phyloP scores from a whole-genome alignment of 2,113 vertebrate genomes.

The Lagenorhynchus albirostris region DNA sequence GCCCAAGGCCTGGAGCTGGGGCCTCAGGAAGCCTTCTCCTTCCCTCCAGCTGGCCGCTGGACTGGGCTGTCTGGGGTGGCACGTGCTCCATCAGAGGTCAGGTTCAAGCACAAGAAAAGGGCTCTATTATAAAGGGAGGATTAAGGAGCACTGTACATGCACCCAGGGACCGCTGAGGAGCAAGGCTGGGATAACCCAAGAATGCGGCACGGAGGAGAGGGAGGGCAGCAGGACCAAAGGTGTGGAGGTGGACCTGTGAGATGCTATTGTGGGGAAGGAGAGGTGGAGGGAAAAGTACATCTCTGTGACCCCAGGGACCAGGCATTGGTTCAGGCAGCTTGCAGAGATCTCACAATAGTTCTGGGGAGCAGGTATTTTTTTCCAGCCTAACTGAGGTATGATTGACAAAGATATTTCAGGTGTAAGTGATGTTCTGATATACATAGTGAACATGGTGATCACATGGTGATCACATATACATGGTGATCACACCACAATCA shows the following conservation, averaged over 20 bases:
- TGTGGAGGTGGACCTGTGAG: neutral
- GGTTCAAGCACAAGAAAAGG: neutral
- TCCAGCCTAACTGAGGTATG: neutral
- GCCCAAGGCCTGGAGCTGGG: neutral
- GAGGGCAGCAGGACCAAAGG: neutral
- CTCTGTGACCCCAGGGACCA: fast-evolving
- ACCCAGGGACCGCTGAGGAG: neutral
- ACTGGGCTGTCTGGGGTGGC: neutral
- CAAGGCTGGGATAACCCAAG: too few species aligned
- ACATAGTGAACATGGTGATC: too few species aligned
- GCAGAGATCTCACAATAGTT: neutral
- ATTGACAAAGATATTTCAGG: neutral
- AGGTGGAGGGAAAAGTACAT: neutral
- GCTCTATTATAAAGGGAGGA: neutral
- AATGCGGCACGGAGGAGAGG: too few species aligned
- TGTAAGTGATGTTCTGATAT: neutral
- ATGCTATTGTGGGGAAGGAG: neutral
- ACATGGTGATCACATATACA: too few species aligned
- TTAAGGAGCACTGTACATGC: too few species aligned
- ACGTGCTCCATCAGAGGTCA: neutral
- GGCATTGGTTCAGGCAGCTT: neutral
- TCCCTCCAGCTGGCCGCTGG: neutral
- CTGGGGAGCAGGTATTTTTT: neutral
- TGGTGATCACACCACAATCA: neutral
- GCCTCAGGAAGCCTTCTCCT: neutral